Base-by-base conservation (phyloP, 1,140 invertebrate species). In the Nasonia longicornis region DNA sequence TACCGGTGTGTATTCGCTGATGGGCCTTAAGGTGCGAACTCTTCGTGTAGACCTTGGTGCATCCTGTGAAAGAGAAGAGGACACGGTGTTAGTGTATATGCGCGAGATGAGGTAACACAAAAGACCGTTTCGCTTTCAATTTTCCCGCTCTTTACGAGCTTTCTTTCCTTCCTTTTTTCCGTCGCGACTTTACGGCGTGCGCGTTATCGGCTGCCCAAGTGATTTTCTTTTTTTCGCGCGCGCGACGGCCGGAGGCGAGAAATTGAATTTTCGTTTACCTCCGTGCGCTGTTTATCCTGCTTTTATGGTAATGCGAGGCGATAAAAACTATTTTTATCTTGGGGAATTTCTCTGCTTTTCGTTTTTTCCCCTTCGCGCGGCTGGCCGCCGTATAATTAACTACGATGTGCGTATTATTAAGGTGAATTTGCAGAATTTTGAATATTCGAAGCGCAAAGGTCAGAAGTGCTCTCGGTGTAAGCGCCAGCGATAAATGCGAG, bases 21-120 rank as follows among this genome's bases (percentile, higher is more conserved):
- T 99, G 98, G 77, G 98, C 98, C 92, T 99, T 99, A 14, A 99
- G 93, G 91, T 99, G 98, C 84, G 98, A 99, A 91, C 97, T 98
- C 93, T 99, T 99, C 70, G 98, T 99, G 91, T 99, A 99, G 66
- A 99, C 97, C 92, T 99, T 99, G 86, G 95, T 95, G 91, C 98
- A 99, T 87, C 97, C 98, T 97, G 52, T n/a, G 93, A 66, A 93
- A 94, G 81, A 58, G 77, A 69, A 75, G 63, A 80, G n/a, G 2
- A 76, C 20, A 10, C 14, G 35, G 67, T 80, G 45, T 58, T 58
- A 58, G 52, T 58, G 20, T n/a, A 14, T n/a, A 16, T 48, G 10
- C 11, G 6, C 4, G 64, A n/a, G 64, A 58, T 78, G 35, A 78
- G 66, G n/a, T 38, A 79, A 79, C 69, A 72, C 38, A 58, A 72